These are phyloP conservation scores for Leucoma salicis DNA, from an alignment of 2,888 invertebrate genomes.

Conservation along the genomic window DNA sequence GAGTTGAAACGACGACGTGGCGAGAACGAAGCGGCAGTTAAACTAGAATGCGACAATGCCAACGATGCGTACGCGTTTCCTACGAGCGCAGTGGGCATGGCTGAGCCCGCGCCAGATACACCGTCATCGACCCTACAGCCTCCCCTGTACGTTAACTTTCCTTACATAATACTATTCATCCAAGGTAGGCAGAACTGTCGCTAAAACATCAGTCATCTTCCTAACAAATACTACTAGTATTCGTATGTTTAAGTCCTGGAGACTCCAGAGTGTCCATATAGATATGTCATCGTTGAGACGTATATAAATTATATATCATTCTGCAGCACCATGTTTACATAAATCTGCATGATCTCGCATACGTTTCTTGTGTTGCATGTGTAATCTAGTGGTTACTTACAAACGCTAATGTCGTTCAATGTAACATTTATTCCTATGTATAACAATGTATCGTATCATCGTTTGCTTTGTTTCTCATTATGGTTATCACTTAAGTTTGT, in stretches of 20 bases:
- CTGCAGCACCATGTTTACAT: slow-evolving; percentile 32
- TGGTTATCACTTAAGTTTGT: not conserved
- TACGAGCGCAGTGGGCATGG: slow-evolving; percentile 58
- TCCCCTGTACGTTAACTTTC: slow-evolving; percentile 47
- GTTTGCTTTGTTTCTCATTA: not conserved
- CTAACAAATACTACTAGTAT: not conserved
- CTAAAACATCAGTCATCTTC: slow-evolving; percentile 12
- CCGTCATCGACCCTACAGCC: slow-evolving; percentile 34
- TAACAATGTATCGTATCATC: not conserved
- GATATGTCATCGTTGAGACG: not conserved
- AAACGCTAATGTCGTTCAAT: slow-evolving; percentile 12
- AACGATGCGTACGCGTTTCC: slow-evolving; percentile 87
- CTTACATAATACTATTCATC: not conserved
- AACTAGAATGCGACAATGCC: slow-evolving; percentile 87
- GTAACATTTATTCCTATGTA: not conserved
- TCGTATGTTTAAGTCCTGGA: slow-evolving; percentile 17
- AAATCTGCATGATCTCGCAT: slow-evolving; percentile 47
- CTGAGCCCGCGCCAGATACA: slow-evolving; percentile 57
- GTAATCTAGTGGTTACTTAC: slow-evolving; percentile 20
- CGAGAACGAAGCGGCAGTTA: slow-evolving; percentile 84
- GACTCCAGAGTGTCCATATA: slow-evolving; percentile 34
- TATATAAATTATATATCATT: slow-evolving; percentile 2
- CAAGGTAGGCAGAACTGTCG: slow-evolving; percentile 6
- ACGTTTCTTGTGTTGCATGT: slow-evolving; percentile 20
- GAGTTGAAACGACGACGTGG: slow-evolving; percentile 79